Conservation (phyloP, 2,113 vertebrate species). For the Mionectes macconnelli region DNA sequence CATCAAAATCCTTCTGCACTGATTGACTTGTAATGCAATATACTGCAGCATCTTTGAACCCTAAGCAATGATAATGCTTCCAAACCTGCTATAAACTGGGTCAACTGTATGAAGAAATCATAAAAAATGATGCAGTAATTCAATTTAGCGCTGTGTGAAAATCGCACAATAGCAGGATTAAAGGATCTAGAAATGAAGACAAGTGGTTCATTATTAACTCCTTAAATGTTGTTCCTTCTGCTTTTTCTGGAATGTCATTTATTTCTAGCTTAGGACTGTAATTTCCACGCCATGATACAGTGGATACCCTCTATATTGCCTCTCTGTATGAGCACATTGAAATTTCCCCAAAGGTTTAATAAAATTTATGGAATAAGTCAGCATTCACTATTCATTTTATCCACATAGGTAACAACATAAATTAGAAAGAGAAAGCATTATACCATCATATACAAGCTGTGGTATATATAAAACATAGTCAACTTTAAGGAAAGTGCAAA, state of each 20-base stretch:
- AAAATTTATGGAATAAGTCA: conserved; percentile 34
- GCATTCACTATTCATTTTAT: conserved; percentile 30
- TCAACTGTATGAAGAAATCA: conserved; percentile 36
- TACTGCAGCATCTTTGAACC: conserved; percentile 47
- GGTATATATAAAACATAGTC: not conserved
- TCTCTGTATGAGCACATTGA: not conserved
- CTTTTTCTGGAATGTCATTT: conserved; percentile 15
- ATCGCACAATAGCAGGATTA: conserved; percentile 58
- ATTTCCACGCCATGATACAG: conserved; percentile 12
- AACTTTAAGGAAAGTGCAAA: not conserved
- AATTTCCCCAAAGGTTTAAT: conserved; percentile 19
- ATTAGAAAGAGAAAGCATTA: not conserved
- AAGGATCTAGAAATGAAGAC: conserved; percentile 61
- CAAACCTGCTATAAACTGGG: conserved; percentile 64
- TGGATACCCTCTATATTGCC: not conserved
- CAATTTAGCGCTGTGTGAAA: conserved; percentile 61
- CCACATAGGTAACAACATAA: conserved; percentile 9
- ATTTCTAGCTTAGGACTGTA: not conserved
- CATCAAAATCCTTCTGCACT: conserved; percentile 42
- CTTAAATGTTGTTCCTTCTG: conserved; percentile 34
- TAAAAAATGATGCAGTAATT: conserved; percentile 66
- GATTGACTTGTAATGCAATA: conserved; percentile 62
- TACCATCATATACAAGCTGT: not conserved
- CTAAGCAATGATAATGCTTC: conserved; percentile 56
- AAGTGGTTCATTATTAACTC: conserved; percentile 66